These are phyloP conservation scores for Progne subis DNA, from an alignment of 2,113 vertebrate genomes.

Conservation along the genomic window DNA sequence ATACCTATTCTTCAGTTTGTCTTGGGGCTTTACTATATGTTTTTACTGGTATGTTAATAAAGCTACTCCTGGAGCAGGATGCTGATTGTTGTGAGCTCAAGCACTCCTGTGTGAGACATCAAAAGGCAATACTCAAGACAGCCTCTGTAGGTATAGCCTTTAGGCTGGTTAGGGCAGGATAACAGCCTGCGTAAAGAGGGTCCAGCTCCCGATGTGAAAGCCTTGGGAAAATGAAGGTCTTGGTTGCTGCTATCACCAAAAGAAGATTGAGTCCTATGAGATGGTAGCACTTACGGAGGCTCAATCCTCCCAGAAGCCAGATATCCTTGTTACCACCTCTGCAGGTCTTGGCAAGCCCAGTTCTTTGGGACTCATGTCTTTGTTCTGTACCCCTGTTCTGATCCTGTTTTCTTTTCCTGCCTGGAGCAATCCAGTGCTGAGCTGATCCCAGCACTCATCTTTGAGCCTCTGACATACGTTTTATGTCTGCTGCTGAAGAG, in stretches of 20 bases:
- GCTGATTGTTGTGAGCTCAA: neutral
- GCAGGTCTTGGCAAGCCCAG: neutral
- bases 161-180: neutral
- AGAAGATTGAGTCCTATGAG: neutral
- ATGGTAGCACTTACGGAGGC: neutral
- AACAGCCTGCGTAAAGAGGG: neutral
- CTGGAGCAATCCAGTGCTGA: neutral
- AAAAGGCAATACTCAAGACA: neutral
- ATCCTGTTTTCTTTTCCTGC: neutral
- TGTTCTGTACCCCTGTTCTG: neutral
- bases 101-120: neutral
- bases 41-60: neutral
- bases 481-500: neutral
- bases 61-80: neutral
- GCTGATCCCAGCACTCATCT: neutral
- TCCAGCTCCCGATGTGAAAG: neutral
- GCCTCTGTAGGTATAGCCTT: neutral
- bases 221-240: neutral
- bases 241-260: neutral
- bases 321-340: neutral
- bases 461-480: neutral
- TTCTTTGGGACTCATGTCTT: neutral
- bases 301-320: neutral
- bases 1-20: neutral
- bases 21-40: neutral